Evolutionary conservation across 2,113 vertebrate genomes (phyloP).

Genomic region (Orthonyx spaldingii): DNA sequence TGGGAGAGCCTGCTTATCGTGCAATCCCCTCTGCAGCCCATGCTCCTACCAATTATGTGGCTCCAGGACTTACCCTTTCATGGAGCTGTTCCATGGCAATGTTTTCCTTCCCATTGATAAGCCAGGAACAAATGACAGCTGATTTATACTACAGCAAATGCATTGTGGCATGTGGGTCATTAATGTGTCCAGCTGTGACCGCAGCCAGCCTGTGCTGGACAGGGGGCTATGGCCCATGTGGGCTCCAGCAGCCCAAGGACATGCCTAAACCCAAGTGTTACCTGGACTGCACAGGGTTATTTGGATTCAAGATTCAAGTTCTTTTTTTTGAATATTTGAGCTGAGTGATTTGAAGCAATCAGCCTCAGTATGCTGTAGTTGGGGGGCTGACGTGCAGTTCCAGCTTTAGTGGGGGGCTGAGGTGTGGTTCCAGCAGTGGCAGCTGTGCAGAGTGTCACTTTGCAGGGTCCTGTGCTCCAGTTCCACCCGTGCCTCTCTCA

Average conservation of each 20-base stretch:
- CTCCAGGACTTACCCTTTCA: not conserved
- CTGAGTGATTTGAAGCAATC: not conserved
- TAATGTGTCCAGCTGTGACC: not conserved
- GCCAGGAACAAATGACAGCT: not conserved
- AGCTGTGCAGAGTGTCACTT: not conserved
- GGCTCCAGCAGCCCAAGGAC: not conserved
- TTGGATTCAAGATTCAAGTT: not conserved
- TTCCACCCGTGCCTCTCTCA: not conserved
- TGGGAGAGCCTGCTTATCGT: not conserved
- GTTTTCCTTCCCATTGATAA: constrained; percentile 8
- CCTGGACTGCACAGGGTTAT: not conserved
- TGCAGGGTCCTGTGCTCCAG: not conserved
- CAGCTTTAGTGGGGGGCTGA: not conserved
- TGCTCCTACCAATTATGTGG: not conserved
- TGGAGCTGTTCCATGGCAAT: not conserved
- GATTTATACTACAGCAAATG: not conserved
- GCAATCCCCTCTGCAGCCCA: not conserved
- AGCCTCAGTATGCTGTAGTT: not conserved
- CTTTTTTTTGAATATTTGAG: not conserved
- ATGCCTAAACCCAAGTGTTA: not conserved
- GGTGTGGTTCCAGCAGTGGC: not conserved
- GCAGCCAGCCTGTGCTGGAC: not conserved
- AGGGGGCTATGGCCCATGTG: fast-evolving
- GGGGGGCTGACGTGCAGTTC: not conserved
- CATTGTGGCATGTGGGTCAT: not conserved